Evolutionary conservation across 2,113 vertebrate species (phyloP), one percentile per base, ranked within the genome.

Genomic region (Festucalex cinctus): DNA sequence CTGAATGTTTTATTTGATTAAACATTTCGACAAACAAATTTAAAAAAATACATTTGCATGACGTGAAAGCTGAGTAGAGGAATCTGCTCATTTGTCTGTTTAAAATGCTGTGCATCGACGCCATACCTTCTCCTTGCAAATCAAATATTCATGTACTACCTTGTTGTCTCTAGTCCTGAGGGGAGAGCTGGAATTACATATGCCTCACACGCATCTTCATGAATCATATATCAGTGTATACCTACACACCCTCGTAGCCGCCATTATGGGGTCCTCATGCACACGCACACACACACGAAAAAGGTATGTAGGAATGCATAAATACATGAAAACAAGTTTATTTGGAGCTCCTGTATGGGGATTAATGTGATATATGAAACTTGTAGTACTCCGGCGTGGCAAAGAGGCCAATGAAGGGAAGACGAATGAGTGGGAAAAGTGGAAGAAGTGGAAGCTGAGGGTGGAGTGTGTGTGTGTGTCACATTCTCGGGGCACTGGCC

Each of bases 111-210:
- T 75, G 78, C 88, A 86, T 90, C 86, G 80, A 87, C 86, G 87
- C 86, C 85, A 90, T 91, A 91, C 88, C 88, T 91, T 91, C 87
- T 89, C 86, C 75, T 78, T 66, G 88, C 85, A 85, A 91, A 92
- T 92, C 87, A 92, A 93, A 93, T 91, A 93, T 93, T 93, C 90
- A 93, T 93, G 89, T 84, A 76, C 89, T 89, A 92, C 89, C 88
- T 91, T 90, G 88, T 91, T 92, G 91, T 90, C 89, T 91, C 88
- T 89, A 84, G 90, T 92, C 92, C 90, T 91, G 86, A 85, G 90
- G 89, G 88, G 82, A 90, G 85, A 83, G 78, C 82, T 86, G 74
- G 86, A 88, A 90, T 89, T 91, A 90, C 86, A 90, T 88, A 91
- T 90, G 90, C 90, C 89, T 89, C 85, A 86, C 90, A 89, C 89